These are phyloP conservation scores for Lumbricus terrestris DNA, from an alignment of 2,888 invertebrate genomes.

Conservation along the genomic window DNA sequence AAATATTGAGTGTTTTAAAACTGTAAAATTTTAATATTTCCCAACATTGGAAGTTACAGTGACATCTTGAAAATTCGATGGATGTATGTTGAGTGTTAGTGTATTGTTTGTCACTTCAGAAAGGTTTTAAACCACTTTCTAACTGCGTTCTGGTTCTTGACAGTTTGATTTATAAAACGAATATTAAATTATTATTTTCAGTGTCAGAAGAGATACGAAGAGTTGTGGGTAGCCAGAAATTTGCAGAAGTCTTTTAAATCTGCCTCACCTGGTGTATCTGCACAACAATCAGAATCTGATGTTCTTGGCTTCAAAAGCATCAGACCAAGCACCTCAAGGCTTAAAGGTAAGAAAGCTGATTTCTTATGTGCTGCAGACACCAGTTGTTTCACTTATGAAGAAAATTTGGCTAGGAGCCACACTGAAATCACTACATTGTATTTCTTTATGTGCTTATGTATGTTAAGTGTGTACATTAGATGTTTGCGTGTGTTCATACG, in stretches of 20 bases:
- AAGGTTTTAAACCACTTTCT: too few species aligned
- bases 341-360: conserved; percentile 3
- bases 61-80: too few species aligned
- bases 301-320: background rate
- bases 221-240: conserved; percentile 19
- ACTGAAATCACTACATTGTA: too few species aligned
- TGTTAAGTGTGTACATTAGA: too few species aligned
- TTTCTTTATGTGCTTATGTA: too few species aligned
- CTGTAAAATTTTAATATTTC: too few species aligned
- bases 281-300: conserved; percentile 6
- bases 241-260: background rate
- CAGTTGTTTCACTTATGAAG: background rate
- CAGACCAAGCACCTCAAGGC: background rate
- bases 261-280: background rate
- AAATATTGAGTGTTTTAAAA: too few species aligned
- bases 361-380: background rate
- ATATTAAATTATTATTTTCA: background rate
- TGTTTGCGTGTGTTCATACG: too few species aligned
- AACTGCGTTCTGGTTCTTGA: background rate
- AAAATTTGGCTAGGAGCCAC: too few species aligned
- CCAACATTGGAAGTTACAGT: too few species aligned
- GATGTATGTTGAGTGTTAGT: too few species aligned
- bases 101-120: too few species aligned
- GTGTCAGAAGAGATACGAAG: conserved; percentile 35
- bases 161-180: background rate